These are phyloP conservation scores for Psammodynastes pulverulentus DNA, from an alignment of 2,113 vertebrate species.

Conservation along the genomic window DNA sequence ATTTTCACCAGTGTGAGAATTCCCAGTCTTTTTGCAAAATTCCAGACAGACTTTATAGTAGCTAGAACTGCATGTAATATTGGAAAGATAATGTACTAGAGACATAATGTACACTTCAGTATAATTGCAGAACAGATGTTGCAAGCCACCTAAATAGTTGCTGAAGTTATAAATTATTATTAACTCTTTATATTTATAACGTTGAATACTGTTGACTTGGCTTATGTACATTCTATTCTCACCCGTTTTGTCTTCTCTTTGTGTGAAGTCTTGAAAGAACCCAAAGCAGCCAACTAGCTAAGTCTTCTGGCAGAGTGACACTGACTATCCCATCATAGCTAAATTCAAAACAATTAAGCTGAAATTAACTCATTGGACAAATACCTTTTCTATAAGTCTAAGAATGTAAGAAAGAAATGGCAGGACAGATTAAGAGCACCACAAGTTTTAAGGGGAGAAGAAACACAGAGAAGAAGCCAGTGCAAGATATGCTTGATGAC, in stretches of 20 bases:
- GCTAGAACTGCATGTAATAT: background rate
- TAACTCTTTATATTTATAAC: background rate
- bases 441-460: background rate
- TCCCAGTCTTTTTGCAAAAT: background rate
- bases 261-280: background rate
- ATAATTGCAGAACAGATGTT: constrained; percentile 5
- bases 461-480: background rate
- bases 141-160: background rate
- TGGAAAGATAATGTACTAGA: background rate
- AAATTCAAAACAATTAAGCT: background rate
- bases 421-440: background rate
- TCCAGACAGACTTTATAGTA: background rate
- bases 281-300: background rate
- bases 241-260: background rate
- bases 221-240: background rate
- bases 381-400: background rate
- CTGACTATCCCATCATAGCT: background rate
- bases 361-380: background rate
- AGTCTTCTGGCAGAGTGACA: background rate
- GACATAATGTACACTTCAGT: background rate
- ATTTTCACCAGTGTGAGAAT: background rate
- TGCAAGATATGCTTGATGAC: background rate
- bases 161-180: constrained; percentile 2
- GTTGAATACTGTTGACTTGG: background rate
- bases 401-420: background rate